Base-by-base conservation (phyloP, 2,113 vertebrate genomes). In the Ciconia maguari region DNA sequence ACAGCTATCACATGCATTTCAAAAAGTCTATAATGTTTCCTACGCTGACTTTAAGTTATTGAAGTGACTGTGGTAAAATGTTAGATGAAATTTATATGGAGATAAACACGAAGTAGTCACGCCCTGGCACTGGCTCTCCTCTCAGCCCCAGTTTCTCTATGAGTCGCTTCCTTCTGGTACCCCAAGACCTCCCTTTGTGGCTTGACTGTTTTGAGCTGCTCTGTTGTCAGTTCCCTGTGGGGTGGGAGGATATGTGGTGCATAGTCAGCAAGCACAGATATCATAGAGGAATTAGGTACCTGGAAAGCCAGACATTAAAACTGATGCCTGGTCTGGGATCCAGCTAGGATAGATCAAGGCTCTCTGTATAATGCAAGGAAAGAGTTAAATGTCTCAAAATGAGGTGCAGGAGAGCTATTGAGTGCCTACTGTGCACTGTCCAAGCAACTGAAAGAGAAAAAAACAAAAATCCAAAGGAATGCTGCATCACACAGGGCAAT, bases 241-340 rank as follows among this genome's bases (percentile, higher is more conserved):
- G 25, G 7, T 24, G 17, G 46, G 41, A 64, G 6, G 27, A 10
- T 41, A 46, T 0, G 0, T 16, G 6, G 3, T n/a, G 32, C 18
- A 6, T 3, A 41, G 34, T 51, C 60, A 79, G 61, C 27, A 46
- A 51, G 61, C 34, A 69, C 20, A 57, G 66, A 22, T 55, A 19
- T 32, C 20, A 11, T 10, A 44, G 52, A 71, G 42, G 29, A 49
- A 30, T 66, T 38, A 46, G 36, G 49, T 83, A 25, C 29, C 9
- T 58, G 34, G 57, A 76, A 69, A 90, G 17, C 17, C 36, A 26
- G 48, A 30, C 68, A 22, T 69, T 57, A 51, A 51, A 57, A 69
- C 19, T 38, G 48, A 36, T 74, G 32, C 4, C 13, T 86, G 32
- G 44, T 46, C 36, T 0, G 1, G 41, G 24, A 74, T 62, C 9